These are phyloP conservation scores for Anaspis maculata DNA, from an alignment of 2,888 invertebrate genomes.

Conservation along the genomic window DNA sequence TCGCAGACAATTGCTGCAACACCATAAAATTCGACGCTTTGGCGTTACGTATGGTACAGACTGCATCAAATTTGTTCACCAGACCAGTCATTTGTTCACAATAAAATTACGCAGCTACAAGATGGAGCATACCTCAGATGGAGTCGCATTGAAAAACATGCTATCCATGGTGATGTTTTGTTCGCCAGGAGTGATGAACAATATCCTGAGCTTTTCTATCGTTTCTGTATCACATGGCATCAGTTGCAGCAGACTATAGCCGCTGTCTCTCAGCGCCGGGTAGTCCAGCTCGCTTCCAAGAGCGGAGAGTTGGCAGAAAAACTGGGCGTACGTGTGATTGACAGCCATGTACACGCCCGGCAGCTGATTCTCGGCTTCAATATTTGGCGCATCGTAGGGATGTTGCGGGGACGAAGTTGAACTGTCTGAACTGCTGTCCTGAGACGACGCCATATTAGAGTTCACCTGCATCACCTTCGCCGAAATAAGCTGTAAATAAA, in stretches of 20 bases:
- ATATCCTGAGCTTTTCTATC: slow-evolving; percentile 47
- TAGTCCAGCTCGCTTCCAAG: slow-evolving; percentile 76
- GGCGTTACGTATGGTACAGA: too few relatives aligned
- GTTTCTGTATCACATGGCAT: slow-evolving; percentile 61
- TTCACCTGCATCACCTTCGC: slow-evolving; percentile 70
- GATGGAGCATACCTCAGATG: slow-evolving; percentile 54
- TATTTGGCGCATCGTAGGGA: slow-evolving; percentile 69
- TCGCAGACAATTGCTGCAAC: too few relatives aligned
- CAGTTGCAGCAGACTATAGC: slow-evolving; percentile 67
- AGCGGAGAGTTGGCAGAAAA: slow-evolving; percentile 81
- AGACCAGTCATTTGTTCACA: not conserved
- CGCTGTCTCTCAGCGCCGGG: slow-evolving; percentile 74
- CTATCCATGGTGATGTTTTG: slow-evolving; percentile 48
- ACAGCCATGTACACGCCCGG: slow-evolving; percentile 88
- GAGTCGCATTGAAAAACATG: slow-evolving; percentile 61
- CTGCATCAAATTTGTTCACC: too few relatives aligned
- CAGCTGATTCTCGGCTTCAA: slow-evolving; percentile 79
- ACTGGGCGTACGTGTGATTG: slow-evolving; percentile 67
- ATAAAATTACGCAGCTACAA: not conserved
- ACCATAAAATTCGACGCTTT: too few relatives aligned
- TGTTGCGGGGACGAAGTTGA: slow-evolving; percentile 88
- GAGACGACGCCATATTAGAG: slow-evolving; percentile 66
- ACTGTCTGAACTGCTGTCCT: slow-evolving; percentile 91
- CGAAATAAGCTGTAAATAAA: slow-evolving; percentile 55
- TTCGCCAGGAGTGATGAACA: slow-evolving; percentile 44